Conservation (phyloP, 2,888 invertebrate genomes). For the Oegoconia quadripuncta region DNA sequence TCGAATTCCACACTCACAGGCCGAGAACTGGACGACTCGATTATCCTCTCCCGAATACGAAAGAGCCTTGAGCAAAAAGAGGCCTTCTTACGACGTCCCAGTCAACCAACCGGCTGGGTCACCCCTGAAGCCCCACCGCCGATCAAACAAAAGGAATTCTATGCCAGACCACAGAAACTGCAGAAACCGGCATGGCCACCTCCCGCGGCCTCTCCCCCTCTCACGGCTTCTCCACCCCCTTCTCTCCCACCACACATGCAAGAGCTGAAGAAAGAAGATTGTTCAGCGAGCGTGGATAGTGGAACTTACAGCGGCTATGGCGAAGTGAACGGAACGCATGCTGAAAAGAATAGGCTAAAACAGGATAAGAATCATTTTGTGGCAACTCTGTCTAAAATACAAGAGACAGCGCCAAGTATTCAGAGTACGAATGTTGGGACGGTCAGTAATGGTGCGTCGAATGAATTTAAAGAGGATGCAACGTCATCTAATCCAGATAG, state of each 20-base stretch:
- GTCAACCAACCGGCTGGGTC: constrained; percentile 81
- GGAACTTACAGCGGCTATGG: constrained; percentile 70
- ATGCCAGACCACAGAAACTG: constrained; percentile 88
- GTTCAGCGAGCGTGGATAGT: constrained; percentile 68
- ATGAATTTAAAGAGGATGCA: constrained; percentile 51
- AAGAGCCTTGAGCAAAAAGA: constrained; percentile 94
- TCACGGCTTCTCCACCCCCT: constrained; percentile 82
- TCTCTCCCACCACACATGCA: constrained; percentile 35
- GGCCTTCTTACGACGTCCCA: constrained; percentile 89
- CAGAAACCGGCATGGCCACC: constrained; percentile 87
- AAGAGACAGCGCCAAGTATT: constrained; percentile 76
- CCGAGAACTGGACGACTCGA: constrained; percentile 84
- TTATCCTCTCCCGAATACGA: constrained; percentile 86
- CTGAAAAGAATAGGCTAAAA: constrained; percentile 57
- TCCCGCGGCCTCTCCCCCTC: constrained; percentile 59
- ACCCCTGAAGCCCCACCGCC: constrained; percentile 69
- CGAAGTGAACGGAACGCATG: constrained; percentile 61
- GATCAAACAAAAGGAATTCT: constrained; percentile 85
- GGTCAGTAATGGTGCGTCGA: constrained; percentile 66
- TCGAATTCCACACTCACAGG: constrained; percentile 84
- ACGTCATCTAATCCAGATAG: constrained; percentile 65
- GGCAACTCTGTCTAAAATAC: constrained; percentile 81
- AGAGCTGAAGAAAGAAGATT: constrained; percentile 67
- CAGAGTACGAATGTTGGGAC: constrained; percentile 56
- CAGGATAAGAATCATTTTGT: constrained; percentile 76